Percentiles rank a stretch among this genome's conserved stretches.
Conservation (phyloP, 2,113 vertebrate genomes). For the Grammomys surdaster region DNA sequence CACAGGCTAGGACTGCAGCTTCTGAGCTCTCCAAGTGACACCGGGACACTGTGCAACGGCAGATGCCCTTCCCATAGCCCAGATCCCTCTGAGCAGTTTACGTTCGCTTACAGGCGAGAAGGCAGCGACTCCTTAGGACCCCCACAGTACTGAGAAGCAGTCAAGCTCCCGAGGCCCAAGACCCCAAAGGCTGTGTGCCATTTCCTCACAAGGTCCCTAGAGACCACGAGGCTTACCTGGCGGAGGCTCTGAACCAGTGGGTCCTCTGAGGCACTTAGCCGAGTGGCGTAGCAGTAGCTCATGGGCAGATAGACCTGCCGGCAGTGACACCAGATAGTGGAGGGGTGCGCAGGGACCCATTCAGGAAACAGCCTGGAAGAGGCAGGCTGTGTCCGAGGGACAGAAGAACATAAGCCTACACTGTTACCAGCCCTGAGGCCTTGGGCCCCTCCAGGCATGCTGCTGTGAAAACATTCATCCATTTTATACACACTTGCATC, state of each 20-base stretch:
- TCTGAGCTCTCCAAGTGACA: background rate
- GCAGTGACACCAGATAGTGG: slow-evolving; percentile 97
- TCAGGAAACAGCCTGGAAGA: slow-evolving; percentile 92
- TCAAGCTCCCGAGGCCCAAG: background rate
- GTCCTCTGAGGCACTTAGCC: slow-evolving; percentile 91
- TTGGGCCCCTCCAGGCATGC: background rate
- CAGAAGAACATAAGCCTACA: background rate
- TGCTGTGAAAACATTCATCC: background rate
- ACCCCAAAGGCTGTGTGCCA: background rate
- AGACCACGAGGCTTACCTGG: slow-evolving; percentile 88
- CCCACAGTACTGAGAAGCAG: background rate
- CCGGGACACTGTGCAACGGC: background rate
- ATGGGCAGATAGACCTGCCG: slow-evolving; percentile 98
- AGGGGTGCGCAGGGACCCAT: slow-evolving; percentile 95
- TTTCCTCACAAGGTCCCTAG: background rate
- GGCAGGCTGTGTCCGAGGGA: background rate
- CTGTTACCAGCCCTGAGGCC: background rate
- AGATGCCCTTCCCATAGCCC: too few relatives aligned
- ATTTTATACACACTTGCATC: background rate
- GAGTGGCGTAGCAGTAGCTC: slow-evolving; percentile 95
- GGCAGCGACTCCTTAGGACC: background rate
- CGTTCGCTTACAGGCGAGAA: background rate
- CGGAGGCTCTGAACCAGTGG: slow-evolving; percentile 92
- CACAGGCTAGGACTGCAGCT: background rate
- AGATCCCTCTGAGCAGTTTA: background rate